Conservation (phyloP, 2,797 vertebrate species). For the Amniataba percoides region DNA sequence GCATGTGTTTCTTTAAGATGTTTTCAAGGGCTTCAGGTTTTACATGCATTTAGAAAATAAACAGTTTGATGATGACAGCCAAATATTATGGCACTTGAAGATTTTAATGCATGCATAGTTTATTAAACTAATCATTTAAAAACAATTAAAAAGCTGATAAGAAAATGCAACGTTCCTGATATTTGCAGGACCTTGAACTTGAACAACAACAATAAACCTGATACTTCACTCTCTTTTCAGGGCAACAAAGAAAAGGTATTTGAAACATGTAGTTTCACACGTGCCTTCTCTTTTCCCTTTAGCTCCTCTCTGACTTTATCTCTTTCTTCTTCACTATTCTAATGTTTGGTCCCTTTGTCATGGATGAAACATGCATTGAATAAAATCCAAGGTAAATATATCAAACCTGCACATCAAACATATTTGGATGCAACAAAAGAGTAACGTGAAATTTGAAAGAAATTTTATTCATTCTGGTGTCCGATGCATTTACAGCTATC, state of each 20-base stretch:
- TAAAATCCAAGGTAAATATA: neutral
- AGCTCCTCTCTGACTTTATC: neutral
- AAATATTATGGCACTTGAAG: neutral
- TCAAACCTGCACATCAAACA: neutral
- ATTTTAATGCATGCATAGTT: too few relatives aligned
- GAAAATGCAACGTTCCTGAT: too few relatives aligned
- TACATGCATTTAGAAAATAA: neutral
- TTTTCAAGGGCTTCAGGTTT: neutral
- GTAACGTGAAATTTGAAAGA: neutral
- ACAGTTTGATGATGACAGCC: neutral
- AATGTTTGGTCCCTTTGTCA: neutral
- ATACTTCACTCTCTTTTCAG: neutral
- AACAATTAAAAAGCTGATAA: neutral
- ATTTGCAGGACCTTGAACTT: too few relatives aligned
- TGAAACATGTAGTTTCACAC: neutral
- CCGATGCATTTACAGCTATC: neutral
- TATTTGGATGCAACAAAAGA: neutral
- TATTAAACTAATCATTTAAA: neutral
- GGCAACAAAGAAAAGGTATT: too few relatives aligned
- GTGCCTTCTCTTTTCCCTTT: neutral
- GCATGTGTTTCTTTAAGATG: neutral
- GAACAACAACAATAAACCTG: neutral
- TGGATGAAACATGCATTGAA: neutral
- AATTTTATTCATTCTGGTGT: too few relatives aligned
- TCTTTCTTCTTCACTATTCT: neutral